Conservation (phyloP, 23 tunicate species). For the Styela plicata region DNA sequence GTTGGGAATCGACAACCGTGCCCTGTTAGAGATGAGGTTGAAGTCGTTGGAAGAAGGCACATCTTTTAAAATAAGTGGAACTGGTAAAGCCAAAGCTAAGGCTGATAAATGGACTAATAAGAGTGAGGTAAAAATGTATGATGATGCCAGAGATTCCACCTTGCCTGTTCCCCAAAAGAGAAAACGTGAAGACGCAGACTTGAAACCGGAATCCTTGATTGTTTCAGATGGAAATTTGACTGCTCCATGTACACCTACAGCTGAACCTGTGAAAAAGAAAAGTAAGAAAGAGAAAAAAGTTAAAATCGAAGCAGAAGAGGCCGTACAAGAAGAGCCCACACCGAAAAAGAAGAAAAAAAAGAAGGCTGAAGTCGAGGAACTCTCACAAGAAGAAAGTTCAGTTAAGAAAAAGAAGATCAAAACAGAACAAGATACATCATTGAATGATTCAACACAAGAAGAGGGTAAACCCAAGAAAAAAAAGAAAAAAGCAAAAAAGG, state of each 20-base stretch:
- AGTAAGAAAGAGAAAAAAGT: conserved; percentile 20
- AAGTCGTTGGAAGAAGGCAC: conserved; percentile 59
- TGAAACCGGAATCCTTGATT: conserved; percentile 27
- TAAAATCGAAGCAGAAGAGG: conserved; percentile 12
- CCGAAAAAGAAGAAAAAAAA: conserved; percentile 22
- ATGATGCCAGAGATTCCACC: conserved; percentile 83
- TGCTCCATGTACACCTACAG: conserved; percentile 10
- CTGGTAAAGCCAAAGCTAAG: conserved; percentile 24
- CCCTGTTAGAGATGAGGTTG: conserved; percentile 53
- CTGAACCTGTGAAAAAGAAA: conserved; percentile 55
- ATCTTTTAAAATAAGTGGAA: conserved; percentile 40
- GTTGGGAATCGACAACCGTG: conserved; percentile 66
- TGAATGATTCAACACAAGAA: neutral
- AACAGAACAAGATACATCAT: neutral
- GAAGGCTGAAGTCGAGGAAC: neutral
- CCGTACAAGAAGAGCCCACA: neutral
- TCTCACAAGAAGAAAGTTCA: neutral
- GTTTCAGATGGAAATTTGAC: conserved; percentile 57
- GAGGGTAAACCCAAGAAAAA: neutral
- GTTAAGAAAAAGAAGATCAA: conserved; percentile 19
- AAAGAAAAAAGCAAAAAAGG: conserved; percentile 10
- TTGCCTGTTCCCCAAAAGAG: conserved; percentile 73
- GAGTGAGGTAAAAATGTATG: conserved; percentile 69
- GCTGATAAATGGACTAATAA: conserved; percentile 67
- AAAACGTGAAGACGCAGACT: conserved; percentile 58